Evolutionary conservation across 2,888 invertebrate species (phyloP).

Genomic region (Cerastoderma edule): DNA sequence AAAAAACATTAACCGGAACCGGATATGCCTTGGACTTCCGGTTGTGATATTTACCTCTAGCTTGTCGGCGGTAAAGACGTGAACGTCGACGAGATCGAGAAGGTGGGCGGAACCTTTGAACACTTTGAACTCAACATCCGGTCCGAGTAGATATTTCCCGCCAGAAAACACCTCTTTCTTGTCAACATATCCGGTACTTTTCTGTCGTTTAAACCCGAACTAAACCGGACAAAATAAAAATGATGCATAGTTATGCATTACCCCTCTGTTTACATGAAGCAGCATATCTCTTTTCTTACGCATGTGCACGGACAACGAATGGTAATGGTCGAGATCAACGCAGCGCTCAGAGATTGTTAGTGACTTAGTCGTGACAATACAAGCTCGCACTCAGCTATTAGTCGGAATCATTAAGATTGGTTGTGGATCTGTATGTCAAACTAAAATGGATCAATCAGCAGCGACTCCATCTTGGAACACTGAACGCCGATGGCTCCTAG

Average conservation of each 20-base stretch:
- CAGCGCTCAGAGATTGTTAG: too few relatives aligned
- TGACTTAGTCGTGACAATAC: too few relatives aligned
- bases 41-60: constrained; percentile 72
- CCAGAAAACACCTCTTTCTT: constrained; percentile 66
- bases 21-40: too few relatives aligned
- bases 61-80: constrained; percentile 76
- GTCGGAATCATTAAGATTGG: too few relatives aligned
- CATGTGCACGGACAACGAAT: too few relatives aligned
- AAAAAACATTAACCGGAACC: too few relatives aligned
- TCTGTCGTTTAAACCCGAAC: constrained; percentile 72
- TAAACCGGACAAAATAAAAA: constrained; percentile 29
- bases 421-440: too few relatives aligned
- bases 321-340: too few relatives aligned
- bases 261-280: neutral
- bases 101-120: constrained; percentile 75
- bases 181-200: constrained; percentile 75
- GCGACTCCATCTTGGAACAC: too few relatives aligned
- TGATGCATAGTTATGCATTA: neutral
- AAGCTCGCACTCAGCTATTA: too few relatives aligned
- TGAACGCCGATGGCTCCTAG: too few relatives aligned
- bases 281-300: neutral
- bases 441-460: too few relatives aligned
- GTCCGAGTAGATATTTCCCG: constrained; percentile 76
- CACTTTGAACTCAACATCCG: constrained; percentile 76
- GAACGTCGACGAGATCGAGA: constrained; percentile 62